phyloP scores from a whole-genome alignment of 23 tunicate genomes.

The Ascidia mentula region DNA sequence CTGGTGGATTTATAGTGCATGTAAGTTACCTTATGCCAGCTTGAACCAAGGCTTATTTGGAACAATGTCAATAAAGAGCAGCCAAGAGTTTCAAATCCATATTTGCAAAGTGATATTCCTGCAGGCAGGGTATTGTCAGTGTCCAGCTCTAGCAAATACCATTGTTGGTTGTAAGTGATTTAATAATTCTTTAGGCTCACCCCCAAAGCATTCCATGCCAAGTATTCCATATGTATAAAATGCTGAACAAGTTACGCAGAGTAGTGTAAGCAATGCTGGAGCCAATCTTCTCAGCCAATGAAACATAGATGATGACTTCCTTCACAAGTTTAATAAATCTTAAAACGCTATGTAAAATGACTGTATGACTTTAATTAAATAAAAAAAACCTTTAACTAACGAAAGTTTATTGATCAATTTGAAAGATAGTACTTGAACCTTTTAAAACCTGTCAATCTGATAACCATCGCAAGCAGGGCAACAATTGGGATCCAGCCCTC shows the following conservation, averaged over 20 bases:
- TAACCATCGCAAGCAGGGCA: constrained; percentile 51
- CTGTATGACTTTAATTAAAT: too few relatives aligned
- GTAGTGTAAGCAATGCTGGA: constrained; percentile 70
- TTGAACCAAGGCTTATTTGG: constrained; percentile 91
- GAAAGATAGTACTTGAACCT: too few relatives aligned
- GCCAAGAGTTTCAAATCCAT: constrained; percentile 80
- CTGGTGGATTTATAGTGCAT: too few relatives aligned
- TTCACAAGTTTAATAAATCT: too few relatives aligned
- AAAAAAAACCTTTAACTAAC: too few relatives aligned
- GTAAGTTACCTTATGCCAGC: constrained; percentile 75
- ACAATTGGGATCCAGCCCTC: constrained; percentile 67
- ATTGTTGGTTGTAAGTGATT: too few relatives aligned
- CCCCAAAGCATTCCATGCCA: constrained; percentile 89
- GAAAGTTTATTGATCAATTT: too few relatives aligned
- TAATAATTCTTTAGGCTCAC: constrained; percentile 21
- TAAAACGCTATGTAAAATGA: too few relatives aligned
- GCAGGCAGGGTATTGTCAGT: constrained; percentile 37
- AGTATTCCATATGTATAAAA: constrained; percentile 70
- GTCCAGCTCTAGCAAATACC: neutral
- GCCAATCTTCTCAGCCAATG: constrained; percentile 78
- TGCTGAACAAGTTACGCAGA: constrained; percentile 45
- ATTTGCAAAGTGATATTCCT: constrained; percentile 60
- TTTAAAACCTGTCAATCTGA: constrained; percentile 51
- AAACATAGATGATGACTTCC: constrained; percentile 56
- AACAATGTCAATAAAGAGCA: constrained; percentile 77